A percentile compares a stretch with the other conserved stretches of the same genome.
phyloP scores from a whole-genome alignment of 1,140 invertebrate species.

The Grapholita molesta region DNA sequence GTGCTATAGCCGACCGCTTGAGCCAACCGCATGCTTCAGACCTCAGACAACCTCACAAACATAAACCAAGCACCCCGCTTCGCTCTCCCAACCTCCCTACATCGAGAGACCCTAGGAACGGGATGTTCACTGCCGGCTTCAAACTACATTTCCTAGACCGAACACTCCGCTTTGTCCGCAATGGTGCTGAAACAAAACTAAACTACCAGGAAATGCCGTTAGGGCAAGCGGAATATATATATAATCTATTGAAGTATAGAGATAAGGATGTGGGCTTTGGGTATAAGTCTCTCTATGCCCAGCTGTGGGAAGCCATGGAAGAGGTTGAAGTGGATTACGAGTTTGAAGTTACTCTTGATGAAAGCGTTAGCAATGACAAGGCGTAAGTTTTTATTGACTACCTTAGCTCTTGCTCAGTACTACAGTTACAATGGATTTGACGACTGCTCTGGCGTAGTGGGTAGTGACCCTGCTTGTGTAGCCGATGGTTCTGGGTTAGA shows the following conservation, averaged over 20 bases:
- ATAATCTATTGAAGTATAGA: constrained; percentile 8
- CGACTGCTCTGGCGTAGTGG: too few relatives aligned
- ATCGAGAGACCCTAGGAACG: not conserved
- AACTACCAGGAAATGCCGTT: constrained; percentile 37
- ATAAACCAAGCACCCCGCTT: not conserved
- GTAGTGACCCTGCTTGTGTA: too few relatives aligned
- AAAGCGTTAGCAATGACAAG: not conserved
- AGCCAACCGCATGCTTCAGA: not conserved
- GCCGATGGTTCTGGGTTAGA: too few relatives aligned
- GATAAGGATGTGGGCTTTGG: constrained; percentile 20
- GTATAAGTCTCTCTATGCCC: constrained; percentile 24
- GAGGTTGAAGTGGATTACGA: constrained; percentile 33
- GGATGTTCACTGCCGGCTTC: constrained; percentile 21
- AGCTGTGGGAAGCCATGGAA: constrained; percentile 33
- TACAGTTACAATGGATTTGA: not conserved
- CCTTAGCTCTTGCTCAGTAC: too few relatives aligned
- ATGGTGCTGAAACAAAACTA: constrained; percentile 27
- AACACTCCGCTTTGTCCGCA: constrained; percentile 41
- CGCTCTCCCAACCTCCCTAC: not conserved
- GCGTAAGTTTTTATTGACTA: not conserved
- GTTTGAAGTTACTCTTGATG: constrained; percentile 14
- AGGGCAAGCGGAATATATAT: constrained; percentile 26
- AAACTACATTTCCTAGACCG: constrained; percentile 37
- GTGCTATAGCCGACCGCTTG: not conserved
- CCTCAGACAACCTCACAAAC: not conserved